Evolutionary conservation across 2,797 vertebrate species (phyloP).

Genomic region (Anabas testudineus): DNA sequence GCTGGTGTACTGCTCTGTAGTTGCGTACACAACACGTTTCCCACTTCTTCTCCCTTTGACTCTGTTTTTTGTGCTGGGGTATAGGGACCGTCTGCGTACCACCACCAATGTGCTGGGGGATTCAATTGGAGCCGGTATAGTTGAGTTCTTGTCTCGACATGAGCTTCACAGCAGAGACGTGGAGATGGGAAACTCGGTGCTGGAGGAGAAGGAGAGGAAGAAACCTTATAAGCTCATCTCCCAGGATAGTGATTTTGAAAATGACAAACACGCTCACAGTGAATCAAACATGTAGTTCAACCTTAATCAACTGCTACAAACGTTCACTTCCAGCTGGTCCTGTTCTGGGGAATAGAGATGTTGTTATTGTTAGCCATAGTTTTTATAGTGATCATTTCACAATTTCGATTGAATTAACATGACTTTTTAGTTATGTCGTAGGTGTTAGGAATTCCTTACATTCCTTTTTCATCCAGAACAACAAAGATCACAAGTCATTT

Average conservation of each 20-base stretch:
- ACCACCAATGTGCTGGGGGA: conserved; percentile 97
- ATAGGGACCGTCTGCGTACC: conserved; percentile 95
- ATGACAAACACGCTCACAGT: conserved; percentile 89
- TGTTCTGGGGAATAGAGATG: conserved; percentile 5
- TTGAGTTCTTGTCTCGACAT: conserved; percentile 94
- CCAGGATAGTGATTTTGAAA: conserved; percentile 91
- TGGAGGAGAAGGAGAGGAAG: conserved; percentile 97
- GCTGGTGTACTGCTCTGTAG: too few species aligned
- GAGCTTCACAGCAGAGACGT: conserved; percentile 91
- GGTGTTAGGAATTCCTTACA: conserved; percentile 18
- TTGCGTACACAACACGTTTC: too few species aligned
- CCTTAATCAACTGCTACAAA: neutral
- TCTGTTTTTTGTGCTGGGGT: neutral
- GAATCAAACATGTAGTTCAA: conserved; percentile 94
- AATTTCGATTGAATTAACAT: conserved; percentile 25
- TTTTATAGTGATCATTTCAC: conserved; percentile 19
- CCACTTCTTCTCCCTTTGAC: neutral
- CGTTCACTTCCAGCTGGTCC: conserved; percentile 7
- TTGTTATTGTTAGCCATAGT: neutral
- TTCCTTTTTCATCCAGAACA: conserved; percentile 25
- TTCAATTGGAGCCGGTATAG: conserved; percentile 95
- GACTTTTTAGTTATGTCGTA: conserved; percentile 14
- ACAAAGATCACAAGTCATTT: neutral
- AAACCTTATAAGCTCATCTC: conserved; percentile 95
- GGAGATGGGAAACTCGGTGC: conserved; percentile 96